Conservation (phyloP, 2,888 invertebrate genomes). For the Troilus luridus region DNA sequence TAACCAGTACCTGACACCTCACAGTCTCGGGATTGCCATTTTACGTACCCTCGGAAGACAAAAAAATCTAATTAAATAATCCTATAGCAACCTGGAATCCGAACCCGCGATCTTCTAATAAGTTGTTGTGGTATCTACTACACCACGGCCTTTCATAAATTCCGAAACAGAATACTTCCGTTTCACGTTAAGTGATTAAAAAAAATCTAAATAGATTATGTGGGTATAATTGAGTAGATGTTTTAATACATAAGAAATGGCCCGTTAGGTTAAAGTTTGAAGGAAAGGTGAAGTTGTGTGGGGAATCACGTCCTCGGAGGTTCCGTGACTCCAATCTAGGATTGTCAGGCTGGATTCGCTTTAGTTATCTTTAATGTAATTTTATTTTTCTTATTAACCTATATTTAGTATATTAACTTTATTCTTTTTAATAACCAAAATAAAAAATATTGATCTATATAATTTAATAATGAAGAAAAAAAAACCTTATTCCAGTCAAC, state of each 20-base stretch:
- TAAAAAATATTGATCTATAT: too few species aligned
- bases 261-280: neutral
- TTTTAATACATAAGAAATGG: neutral
- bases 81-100: too few species aligned
- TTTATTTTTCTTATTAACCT: neutral
- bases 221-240: neutral
- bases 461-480: too few species aligned
- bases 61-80: too few species aligned
- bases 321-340: neutral
- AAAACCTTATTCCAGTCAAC: too few species aligned
- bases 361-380: neutral
- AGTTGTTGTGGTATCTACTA: too few species aligned
- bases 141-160: neutral
- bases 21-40: too few species aligned
- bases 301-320: neutral
- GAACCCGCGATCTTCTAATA: too few species aligned
- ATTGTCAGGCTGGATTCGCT: neutral
- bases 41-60: too few species aligned
- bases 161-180: neutral
- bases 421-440: too few species aligned
- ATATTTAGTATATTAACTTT: too few species aligned
- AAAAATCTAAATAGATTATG: neutral
- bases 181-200: neutral
- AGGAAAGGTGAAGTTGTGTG: neutral
- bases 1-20: too few species aligned